Conservation (phyloP, 2,113 vertebrate genomes). For the Vidua chalybeata region DNA sequence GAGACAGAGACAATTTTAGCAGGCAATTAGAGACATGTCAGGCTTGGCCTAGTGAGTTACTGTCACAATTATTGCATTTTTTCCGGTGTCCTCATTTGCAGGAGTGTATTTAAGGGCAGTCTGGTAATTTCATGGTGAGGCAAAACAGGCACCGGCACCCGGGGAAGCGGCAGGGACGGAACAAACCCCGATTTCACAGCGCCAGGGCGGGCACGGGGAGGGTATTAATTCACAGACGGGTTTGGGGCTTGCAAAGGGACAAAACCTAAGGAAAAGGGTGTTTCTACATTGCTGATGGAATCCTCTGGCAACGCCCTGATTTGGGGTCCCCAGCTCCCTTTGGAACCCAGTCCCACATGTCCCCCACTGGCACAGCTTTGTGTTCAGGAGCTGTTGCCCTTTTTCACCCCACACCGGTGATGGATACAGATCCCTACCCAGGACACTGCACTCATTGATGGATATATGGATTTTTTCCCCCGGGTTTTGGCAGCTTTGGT, state of each 20-base stretch:
- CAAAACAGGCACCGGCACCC: conserved; percentile 51
- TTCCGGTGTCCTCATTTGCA: conserved; percentile 77
- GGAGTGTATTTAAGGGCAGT: conserved; percentile 73
- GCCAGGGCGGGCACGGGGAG: not conserved
- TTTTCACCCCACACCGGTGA: accelerated
- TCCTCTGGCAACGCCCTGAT: accelerated
- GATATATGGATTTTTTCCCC: accelerated
- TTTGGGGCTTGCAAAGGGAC: not conserved
- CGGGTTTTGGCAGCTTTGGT: accelerated
- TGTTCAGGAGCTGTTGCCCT: not conserved
- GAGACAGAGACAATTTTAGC: conserved; percentile 88
- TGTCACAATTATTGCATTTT: conserved; percentile 83
- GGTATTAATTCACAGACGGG: not conserved
- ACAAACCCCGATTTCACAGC: not conserved
- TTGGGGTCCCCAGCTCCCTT: not conserved
- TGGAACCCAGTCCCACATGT: accelerated
- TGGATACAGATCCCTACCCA: accelerated
- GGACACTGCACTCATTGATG: accelerated
- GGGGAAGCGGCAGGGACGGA: not conserved
- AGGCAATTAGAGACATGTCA: conserved; percentile 88
- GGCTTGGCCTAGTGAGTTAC: conserved; percentile 85
- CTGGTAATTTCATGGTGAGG: conserved; percentile 69
- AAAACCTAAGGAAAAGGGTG: not conserved
- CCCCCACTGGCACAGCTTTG: accelerated
- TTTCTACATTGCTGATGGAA: accelerated